A percentile compares a stretch with the other conserved stretches of the same genome.
phyloP scores from a whole-genome alignment of 2,113 vertebrate genomes.

The Eretmochelys imbricata region DNA sequence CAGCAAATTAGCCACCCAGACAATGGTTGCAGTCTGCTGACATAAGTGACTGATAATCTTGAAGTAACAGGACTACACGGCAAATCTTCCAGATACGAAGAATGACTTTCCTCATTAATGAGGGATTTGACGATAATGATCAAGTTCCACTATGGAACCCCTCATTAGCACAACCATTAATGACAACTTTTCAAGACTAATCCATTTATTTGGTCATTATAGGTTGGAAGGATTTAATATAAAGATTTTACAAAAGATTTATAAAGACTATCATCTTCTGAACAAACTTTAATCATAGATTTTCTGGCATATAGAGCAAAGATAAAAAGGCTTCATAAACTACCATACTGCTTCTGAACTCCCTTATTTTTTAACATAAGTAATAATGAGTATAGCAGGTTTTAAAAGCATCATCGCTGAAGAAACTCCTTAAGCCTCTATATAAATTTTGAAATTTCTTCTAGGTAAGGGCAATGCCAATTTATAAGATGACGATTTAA shows the following conservation, averaged over 20 bases:
- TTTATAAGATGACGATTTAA: background rate
- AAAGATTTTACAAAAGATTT: background rate
- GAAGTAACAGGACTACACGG: background rate
- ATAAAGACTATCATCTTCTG: background rate
- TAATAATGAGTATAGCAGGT: background rate
- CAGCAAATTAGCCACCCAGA: background rate
- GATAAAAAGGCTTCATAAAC: conserved; percentile 2
- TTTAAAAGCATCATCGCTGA: background rate
- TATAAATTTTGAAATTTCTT: background rate
- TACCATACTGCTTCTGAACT: background rate
- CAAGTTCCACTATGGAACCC: background rate
- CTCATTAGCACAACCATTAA: conserved; percentile 13
- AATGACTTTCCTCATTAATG: background rate
- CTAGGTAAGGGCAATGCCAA: background rate
- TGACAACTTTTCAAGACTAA: conserved; percentile 24
- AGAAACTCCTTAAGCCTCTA: background rate
- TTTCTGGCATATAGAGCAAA: background rate
- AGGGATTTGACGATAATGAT: conserved; percentile 18
- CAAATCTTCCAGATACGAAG: background rate
- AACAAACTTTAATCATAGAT: background rate
- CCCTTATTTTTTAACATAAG: background rate
- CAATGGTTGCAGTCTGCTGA: background rate
- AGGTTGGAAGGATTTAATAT: background rate
- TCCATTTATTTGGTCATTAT: conserved; percentile 4
- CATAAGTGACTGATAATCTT: background rate